Base-by-base conservation (phyloP, 2,888 invertebrate species). In the Eupeodes luniger region DNA sequence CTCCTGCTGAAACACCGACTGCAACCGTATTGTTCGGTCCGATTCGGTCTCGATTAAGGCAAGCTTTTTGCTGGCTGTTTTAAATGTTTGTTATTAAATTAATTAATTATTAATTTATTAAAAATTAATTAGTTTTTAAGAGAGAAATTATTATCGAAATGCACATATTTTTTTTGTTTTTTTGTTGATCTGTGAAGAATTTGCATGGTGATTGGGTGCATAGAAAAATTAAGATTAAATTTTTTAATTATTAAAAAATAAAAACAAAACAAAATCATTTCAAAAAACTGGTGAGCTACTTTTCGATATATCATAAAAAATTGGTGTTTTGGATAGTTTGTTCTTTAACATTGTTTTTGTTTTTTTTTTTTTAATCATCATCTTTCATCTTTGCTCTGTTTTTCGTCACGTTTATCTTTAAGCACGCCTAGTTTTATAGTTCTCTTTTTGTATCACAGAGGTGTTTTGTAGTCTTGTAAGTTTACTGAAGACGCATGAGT, bases 161-260 rank as follows among this genome's bases (percentile, higher is more conserved):
- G 91, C 91, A 91, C 91, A 91, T 91, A 90, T 91, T 90, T 90
- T 27, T 91, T 70, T 90, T 90, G 11, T 90, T 90, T 90, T 86
- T 83, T 82, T 82, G 72, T 75, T 89, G 74, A 86, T 80, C 53
- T 83, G 62, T 67, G 59, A 79, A 75, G 69, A 79, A 78, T 55
- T 59, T 88, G 90, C 90, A 90, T 90, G 90, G 88, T 90, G 85
- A 88, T 89, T 89, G 89, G 89, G 86, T 84, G 72, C 70, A 79
- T 78, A 70, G 49, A 84, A 36, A 64, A 70, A 7, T 2, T 47
- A 47, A 40, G 27, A 1, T 3, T 44, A 64, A 59, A 27, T 55
- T 27, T 27, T 27, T 1, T 27, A 27, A 1, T 27, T 47, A 1
- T 27, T 47, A 62, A 74, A 10, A 59, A 70, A 16, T 10, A 7